Evolutionary conservation across 1,140 invertebrate species (phyloP), one percentile per base, ranked within the genome.

Genomic region (Drosophila saltans): DNA sequence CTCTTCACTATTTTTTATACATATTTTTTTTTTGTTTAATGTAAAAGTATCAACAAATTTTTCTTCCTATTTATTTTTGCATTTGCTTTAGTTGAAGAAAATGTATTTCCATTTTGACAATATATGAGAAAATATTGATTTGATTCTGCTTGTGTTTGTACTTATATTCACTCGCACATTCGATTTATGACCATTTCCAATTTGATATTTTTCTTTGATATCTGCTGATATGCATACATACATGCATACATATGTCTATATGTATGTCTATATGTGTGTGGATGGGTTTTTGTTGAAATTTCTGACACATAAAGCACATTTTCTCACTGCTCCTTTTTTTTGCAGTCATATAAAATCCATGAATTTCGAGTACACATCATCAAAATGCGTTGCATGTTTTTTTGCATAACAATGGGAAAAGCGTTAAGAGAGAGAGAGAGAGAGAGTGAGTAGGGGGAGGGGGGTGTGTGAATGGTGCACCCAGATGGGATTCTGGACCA

Each of bases 361-460:
- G 61, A 52, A 63, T 52, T 52, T 36, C 30, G 41, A 59, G 61
- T 63, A 74, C 76, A 70, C 74, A 78, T 78, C 75, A 78, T 78
- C 60, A 78, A 78, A 77, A 77, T 77, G 74, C 60, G 76, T 78
- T 77, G 45, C 75, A 45, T 77, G 74, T 78, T 71, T 78, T 78
- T 78, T 71, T 78, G 75, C 52, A 71, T 75, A 78, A 78, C 75
- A 78, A 78, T 78, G 60, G 39, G 3, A 36, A 43, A 78, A 78
- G 74, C 8, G 45, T 8, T 26, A 24, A 52, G 24, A 52, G 45
- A 36, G 8, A 6, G 24, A 21, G 4, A n/a, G 21, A 9, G 45
- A 24, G 21, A 11, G 8, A n/a, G 24, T 7, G 4, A 6, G 21
- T 2, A 21, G 36, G 6, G 8, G n/a, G 61, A 61, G 70, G 75